phyloP scores from a whole-genome alignment of 2,797 vertebrate genomes.

The Hippocampus kuda region DNA sequence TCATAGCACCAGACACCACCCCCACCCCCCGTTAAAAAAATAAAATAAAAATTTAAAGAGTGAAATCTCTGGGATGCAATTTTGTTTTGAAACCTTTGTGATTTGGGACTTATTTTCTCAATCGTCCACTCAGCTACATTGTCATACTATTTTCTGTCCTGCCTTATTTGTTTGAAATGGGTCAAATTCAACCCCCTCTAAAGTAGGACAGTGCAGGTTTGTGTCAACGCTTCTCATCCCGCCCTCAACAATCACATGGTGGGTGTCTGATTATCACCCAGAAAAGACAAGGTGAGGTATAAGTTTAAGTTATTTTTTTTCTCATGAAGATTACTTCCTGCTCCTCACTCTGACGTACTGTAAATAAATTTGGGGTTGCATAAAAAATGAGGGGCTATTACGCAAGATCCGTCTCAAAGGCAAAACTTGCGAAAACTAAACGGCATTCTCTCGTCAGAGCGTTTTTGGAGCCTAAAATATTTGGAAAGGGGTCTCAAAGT shows the following conservation, averaged over 20 bases:
- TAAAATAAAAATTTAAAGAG: constrained; percentile 19
- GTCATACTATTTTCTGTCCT: not conserved
- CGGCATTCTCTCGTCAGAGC: not conserved
- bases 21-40: not conserved
- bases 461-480: not conserved
- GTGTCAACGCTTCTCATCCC: constrained; percentile 13
- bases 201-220: constrained; percentile 4
- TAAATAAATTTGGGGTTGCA: not conserved
- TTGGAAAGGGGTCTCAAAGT: not conserved
- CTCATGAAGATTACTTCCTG: constrained; percentile 1
- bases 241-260: constrained; percentile 23
- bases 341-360: constrained; percentile 10
- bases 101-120: constrained; percentile 6
- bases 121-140: not conserved
- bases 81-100: constrained; percentile 34
- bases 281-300: constrained; percentile 19
- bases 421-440: not conserved
- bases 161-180: not conserved
- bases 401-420: not conserved
- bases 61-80: constrained; percentile 23
- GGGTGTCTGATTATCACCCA: constrained; percentile 33
- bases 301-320: constrained; percentile 7
- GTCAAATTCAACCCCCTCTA: constrained; percentile 12
- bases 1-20: constrained; percentile 25
- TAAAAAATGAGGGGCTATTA: constrained; percentile 4